Evolutionary conservation across 2,797 vertebrate species (phyloP).

Genomic region (Sebastes minor): DNA sequence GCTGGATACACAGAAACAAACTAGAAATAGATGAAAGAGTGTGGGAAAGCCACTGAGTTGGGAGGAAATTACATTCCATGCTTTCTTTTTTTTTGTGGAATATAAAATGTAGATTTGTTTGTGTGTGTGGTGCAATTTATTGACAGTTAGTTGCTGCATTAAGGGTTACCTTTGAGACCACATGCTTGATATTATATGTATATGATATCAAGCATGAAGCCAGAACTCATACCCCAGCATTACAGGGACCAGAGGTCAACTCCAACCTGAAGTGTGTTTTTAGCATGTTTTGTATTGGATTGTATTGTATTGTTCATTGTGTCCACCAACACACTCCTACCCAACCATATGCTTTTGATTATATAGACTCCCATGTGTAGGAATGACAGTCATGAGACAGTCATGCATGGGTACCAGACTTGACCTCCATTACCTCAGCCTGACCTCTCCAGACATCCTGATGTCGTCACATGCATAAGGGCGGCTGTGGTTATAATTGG

Average conservation of each 20-base stretch:
- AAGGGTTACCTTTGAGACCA: not conserved
- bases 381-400: constrained; percentile 27
- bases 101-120: constrained; percentile 20
- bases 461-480: not conserved
- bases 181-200: no score
- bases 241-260: not conserved
- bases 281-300: not conserved
- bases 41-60: constrained; percentile 46
- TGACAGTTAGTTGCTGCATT: not conserved
- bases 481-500: not conserved
- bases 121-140: not conserved
- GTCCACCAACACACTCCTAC: not conserved
- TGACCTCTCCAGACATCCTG: constrained; percentile 11
- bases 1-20: constrained; percentile 56
- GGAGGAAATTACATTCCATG: constrained; percentile 19
- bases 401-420: constrained; percentile 4
- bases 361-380: not conserved
- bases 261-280: not conserved
- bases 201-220: no score
- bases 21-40: constrained; percentile 63
- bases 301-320: not conserved
- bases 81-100: constrained; percentile 4
- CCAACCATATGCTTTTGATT: not conserved
- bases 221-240: not conserved
- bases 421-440: not conserved